These are phyloP conservation scores for Anolis sagrei DNA, from an alignment of 2,113 vertebrate species.

Conservation along the genomic window DNA sequence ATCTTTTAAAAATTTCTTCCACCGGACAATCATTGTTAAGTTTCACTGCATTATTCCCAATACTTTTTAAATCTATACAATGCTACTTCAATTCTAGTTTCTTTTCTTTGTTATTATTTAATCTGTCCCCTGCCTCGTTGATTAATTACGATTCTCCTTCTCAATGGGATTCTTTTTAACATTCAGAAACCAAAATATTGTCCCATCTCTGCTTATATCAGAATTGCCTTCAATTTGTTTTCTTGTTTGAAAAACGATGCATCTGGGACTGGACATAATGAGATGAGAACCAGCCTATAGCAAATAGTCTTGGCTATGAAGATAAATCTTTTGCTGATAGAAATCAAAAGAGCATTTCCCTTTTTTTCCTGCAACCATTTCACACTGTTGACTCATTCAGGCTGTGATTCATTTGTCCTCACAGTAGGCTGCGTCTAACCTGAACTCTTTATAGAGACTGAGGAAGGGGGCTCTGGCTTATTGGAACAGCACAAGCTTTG, in stretches of 20 bases:
- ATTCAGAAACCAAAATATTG: not conserved
- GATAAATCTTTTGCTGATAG: not conserved
- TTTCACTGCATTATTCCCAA: not conserved
- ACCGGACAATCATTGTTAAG: not conserved
- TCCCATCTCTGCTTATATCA: not conserved
- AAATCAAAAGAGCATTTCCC: not conserved
- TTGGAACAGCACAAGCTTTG: not conserved
- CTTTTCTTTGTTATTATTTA: not conserved
- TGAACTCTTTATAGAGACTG: not conserved
- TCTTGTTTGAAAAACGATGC: not conserved
- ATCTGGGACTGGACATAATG: not conserved
- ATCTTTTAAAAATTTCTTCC: not conserved
- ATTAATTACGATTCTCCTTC: not conserved
- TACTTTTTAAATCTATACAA: not conserved
- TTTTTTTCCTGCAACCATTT: constrained; percentile 15
- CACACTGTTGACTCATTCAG: constrained; percentile 7
- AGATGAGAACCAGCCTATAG: not conserved
- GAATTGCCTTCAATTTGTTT: not conserved
- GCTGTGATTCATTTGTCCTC: not conserved
- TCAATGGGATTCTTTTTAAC: not conserved
- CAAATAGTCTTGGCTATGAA: not conserved
- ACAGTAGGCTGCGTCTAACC: not conserved
- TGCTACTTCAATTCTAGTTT: not conserved
- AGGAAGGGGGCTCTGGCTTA: not conserved
- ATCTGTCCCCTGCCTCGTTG: no score